Percentiles rank a stretch among this genome's conserved stretches.
These are phyloP conservation scores for Icerya purchasi DNA, from an alignment of 2,888 invertebrate species.

Conservation along the genomic window DNA sequence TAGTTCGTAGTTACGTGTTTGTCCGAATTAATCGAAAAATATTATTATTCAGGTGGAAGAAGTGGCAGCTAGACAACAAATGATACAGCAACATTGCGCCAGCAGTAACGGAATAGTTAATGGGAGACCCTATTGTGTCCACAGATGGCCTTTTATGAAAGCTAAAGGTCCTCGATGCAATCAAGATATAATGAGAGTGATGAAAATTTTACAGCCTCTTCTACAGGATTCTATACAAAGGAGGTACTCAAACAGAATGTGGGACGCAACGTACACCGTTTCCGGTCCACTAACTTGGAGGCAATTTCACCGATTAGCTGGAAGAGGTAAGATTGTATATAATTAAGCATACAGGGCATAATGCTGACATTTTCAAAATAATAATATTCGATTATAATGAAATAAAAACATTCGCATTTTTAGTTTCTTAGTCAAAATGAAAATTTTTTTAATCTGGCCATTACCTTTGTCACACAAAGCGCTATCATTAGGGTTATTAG, in stretches of 20 bases:
- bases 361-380: too few species aligned
- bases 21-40: too few species aligned
- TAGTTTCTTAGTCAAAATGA: too few species aligned
- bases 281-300: constrained; percentile 96
- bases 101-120: constrained; percentile 7
- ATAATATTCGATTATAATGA: too few species aligned
- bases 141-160: constrained; percentile 69
- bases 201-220: constrained; percentile 74
- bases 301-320: constrained; percentile 87
- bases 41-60: constrained; percentile 23
- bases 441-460: too few species aligned
- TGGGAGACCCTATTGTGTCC: constrained; percentile 34
- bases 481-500: too few species aligned
- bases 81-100: constrained; percentile 15
- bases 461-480: too few species aligned
- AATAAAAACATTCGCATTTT: too few species aligned
- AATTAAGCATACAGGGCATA: too few species aligned
- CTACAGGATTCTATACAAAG: constrained; percentile 91
- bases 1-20: too few species aligned
- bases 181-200: constrained; percentile 72
- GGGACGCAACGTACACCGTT: constrained; percentile 80
- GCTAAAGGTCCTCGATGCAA: constrained; percentile 70
- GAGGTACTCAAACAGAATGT: constrained; percentile 61
- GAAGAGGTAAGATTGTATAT: constrained; percentile 38
- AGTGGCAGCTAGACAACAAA: constrained; percentile 21